These are phyloP conservation scores for Scaptomyza reducta DNA, from an alignment of 2,888 invertebrate genomes.

Conservation along the genomic window DNA sequence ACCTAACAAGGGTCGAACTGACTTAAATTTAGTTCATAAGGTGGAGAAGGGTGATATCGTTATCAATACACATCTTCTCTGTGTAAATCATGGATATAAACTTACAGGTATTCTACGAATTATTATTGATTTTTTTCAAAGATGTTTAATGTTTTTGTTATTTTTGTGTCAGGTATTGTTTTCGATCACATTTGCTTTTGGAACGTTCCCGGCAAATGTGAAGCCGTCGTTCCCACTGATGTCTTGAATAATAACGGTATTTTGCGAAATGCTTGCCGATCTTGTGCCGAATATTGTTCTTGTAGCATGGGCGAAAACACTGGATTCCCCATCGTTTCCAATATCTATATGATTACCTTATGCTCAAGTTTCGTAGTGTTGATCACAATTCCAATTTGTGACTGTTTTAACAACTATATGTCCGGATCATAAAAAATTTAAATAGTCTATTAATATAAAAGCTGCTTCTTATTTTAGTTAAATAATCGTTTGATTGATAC, in stretches of 20 bases:
- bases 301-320: not conserved
- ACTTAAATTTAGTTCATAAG: not conserved
- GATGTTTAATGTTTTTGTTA: no score
- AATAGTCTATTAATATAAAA: not conserved
- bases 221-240: not conserved
- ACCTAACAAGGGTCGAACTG: not conserved
- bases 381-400: not conserved
- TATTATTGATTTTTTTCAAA: no score
- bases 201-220: not conserved
- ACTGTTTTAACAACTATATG: not conserved
- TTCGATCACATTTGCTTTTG: constrained; percentile 3
- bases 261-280: not conserved
- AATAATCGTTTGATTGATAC: no score
- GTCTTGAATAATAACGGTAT: not conserved
- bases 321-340: not conserved
- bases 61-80: not conserved
- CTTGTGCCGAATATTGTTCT: not conserved
- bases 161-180: not conserved
- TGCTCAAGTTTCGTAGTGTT: not conserved
- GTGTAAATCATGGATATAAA: constrained; percentile 18
- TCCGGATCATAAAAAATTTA: not conserved
- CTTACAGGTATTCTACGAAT: constrained; percentile 4
- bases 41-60: not conserved
- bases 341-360: not conserved
- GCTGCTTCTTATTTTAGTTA: no score